Evolutionary conservation across 2,888 invertebrate genomes (phyloP), one percentile per base, ranked within the genome.

Genomic region (Macrosiphum euphorbiae): DNA sequence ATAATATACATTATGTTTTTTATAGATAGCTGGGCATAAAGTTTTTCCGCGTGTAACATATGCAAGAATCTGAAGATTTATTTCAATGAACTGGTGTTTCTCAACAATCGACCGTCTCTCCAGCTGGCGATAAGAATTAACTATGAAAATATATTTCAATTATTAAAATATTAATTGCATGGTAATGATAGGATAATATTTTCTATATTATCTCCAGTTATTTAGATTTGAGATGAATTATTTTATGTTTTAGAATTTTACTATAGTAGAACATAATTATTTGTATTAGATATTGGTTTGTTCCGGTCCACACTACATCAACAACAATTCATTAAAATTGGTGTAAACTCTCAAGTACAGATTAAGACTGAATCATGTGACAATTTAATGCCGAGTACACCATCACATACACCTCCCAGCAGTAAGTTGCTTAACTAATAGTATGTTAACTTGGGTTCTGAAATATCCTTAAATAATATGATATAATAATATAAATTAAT

Each of bases 31-130:
- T 47, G 99, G 99, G 44, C 97, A 99, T 92, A 99, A 99, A 96
- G 99, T 99, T 13, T 99, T 99, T 96, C 99, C 99, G 3, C 99
- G 99, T 96, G 99, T 99, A 3, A 99, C 99, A 95, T 99, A 99
- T 95, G 99, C 99, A 0, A 97, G 99, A 67, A 99, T 99, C 95
- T 99, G 99, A 99, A 97, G 99, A 95, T 99, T 41, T 78, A 44
- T 26, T 67, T n/a, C n/a, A n/a, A 35, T 50, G 2, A 47, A 50
- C 93, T 86, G 93, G 90, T 86, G 93, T 90, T 67, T 90, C 93
- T 61, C 93, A 94, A 94, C 89, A 84, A 90, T 84, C 89, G 13
- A 61, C 85, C 41, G 90, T 90, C 13, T 61, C 93, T 90, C 93
- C 90, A 90, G 47, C 90, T 50, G 55, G 86, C 50, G 93, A 90